Conservation (phyloP, 2,888 invertebrate genomes). For the Cantharis rustica region DNA sequence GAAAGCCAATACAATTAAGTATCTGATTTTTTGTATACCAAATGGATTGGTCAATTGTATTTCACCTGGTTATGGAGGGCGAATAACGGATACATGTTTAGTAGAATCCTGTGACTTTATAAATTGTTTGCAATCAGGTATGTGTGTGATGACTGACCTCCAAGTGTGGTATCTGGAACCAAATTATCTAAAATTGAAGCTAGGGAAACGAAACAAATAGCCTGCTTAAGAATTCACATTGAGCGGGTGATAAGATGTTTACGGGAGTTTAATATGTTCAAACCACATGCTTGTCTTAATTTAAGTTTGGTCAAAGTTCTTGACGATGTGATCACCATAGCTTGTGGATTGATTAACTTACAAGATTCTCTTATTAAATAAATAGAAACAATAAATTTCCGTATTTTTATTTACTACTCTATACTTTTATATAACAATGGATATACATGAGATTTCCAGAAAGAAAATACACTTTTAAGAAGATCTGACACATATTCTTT, state of each 20-base stretch:
- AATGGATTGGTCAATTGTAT: too few relatives aligned
- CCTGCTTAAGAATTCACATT: background rate
- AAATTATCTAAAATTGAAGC: background rate
- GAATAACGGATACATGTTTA: too few relatives aligned
- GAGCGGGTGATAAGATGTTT: constrained; percentile 1
- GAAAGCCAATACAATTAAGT: too few relatives aligned
- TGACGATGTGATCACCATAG: background rate
- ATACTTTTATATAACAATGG: background rate
- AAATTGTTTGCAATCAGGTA: too few relatives aligned
- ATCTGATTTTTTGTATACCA: too few relatives aligned
- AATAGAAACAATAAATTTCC: background rate
- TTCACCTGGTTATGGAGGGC: too few relatives aligned
- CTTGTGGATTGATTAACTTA: constrained; percentile 2
- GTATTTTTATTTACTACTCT: background rate
- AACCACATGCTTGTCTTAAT: constrained; percentile 4
- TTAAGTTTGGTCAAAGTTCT: background rate
- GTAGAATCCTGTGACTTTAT: too few relatives aligned
- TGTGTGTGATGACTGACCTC: too few relatives aligned
- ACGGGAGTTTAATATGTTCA: constrained; percentile 7
- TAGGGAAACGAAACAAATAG: background rate
- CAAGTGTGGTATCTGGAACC: background rate
- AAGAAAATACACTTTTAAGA: background rate
- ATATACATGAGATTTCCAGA: background rate
- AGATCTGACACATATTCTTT: background rate
- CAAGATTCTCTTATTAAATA: constrained; percentile 5